Conservation (phyloP, 2,113 vertebrate genomes). For the Sus scrofa region DNA sequence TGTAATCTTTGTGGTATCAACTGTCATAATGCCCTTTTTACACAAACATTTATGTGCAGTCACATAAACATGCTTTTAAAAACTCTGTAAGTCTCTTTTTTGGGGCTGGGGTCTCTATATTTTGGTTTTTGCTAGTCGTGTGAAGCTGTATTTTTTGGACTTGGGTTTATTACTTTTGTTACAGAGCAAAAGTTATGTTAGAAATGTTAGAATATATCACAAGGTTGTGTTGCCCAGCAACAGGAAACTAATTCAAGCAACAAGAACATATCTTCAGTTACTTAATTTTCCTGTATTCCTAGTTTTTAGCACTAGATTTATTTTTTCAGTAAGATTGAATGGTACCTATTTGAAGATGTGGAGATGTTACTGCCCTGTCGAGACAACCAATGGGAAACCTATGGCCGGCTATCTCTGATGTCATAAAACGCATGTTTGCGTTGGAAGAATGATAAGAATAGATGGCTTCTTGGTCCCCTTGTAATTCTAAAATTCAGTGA, state of each 20-base stretch:
- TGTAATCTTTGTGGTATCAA: constrained; percentile 92
- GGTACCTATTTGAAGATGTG: constrained; percentile 28
- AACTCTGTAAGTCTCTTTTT: constrained; percentile 87
- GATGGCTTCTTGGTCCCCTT: not conserved
- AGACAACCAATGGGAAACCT: not conserved
- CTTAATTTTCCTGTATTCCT: constrained; percentile 10
- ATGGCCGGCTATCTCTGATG: not conserved
- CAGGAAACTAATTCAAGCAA: constrained; percentile 40
- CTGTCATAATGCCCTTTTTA: constrained; percentile 92
- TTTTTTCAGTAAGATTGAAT: not conserved
- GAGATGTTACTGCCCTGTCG: not conserved
- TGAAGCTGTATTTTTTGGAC: constrained; percentile 34
- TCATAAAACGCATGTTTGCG: not conserved
- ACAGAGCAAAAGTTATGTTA: constrained; percentile 50
- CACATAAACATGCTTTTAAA: constrained; percentile 93
- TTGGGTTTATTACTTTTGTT: constrained; percentile 64
- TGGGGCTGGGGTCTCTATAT: constrained; percentile 71
- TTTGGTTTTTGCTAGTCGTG: not conserved
- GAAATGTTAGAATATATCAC: not conserved
- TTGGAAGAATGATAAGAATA: not conserved
- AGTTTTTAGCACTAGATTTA: constrained; percentile 14
- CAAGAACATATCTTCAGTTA: constrained; percentile 12
- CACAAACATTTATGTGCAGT: constrained; percentile 91
- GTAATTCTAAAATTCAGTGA: constrained; percentile 39
- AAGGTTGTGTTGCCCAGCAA: constrained; percentile 26